A percentile compares a stretch with the other conserved stretches of the same genome.
Evolutionary conservation across 2,888 invertebrate species (phyloP).

Genomic region (Spisula solida): DNA sequence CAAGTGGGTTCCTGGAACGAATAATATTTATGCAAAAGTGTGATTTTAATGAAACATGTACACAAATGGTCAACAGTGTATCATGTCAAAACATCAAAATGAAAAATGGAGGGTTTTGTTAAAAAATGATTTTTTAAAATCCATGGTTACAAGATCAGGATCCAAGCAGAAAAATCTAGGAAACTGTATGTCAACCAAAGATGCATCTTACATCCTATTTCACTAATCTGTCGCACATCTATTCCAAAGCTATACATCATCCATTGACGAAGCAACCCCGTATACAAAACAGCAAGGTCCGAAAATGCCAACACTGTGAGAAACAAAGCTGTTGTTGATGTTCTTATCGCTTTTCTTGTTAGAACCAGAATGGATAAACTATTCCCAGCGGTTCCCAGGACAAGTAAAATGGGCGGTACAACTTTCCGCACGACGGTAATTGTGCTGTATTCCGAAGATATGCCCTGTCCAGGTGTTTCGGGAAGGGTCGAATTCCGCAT

Average conservation of each 20-base stretch:
- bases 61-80: no score
- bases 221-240: constrained; percentile 75
- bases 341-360: constrained; percentile 70
- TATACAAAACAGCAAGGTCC: constrained; percentile 79
- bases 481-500: no score
- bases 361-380: constrained; percentile 77
- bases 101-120: no score
- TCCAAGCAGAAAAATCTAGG: constrained; percentile 82
- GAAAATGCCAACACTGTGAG: constrained; percentile 76
- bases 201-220: constrained; percentile 75
- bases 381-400: constrained; percentile 82
- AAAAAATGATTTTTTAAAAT: no score
- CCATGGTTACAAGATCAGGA: constrained; percentile 82
- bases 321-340: constrained; percentile 78
- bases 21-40: no score
- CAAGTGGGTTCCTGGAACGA: no score
- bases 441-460: constrained; percentile 62
- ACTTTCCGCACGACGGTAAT: constrained; percentile 73
- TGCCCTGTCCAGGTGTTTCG: background rate
- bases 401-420: constrained; percentile 78
- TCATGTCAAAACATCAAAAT: no score
- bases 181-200: constrained; percentile 79
- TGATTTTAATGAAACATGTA: no score
- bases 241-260: constrained; percentile 58
- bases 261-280: constrained; percentile 80